Conservation (phyloP, 2,113 vertebrate genomes). For the Solea solea region DNA sequence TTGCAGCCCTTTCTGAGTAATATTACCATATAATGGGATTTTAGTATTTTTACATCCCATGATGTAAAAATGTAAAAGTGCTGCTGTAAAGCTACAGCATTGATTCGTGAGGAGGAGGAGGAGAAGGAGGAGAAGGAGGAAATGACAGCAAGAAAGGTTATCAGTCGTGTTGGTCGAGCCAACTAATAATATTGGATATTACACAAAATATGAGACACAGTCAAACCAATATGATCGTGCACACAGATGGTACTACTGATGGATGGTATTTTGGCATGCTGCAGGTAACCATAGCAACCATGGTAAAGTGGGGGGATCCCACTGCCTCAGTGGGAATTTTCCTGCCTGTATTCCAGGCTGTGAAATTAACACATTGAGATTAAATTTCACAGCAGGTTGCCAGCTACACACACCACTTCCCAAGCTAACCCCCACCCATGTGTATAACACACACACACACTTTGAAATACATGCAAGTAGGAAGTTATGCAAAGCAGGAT, state of each 20-base stretch:
- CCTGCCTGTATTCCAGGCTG: slow-evolving; percentile 53
- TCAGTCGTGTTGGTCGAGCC: too few relatives aligned
- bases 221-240: slow-evolving; percentile 30
- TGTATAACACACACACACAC: slow-evolving; percentile 22
- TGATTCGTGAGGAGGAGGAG: background rate
- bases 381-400: slow-evolving; percentile 65
- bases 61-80: background rate
- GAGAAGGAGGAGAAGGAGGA: background rate
- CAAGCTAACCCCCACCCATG: slow-evolving; percentile 28
- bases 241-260: slow-evolving; percentile 44
- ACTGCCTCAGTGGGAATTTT: slow-evolving; percentile 37
- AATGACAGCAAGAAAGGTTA: background rate
- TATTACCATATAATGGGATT: too few relatives aligned
- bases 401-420: slow-evolving; percentile 31
- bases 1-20: too few relatives aligned
- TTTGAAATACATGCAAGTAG: background rate
- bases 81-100: background rate
- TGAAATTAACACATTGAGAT: slow-evolving; percentile 67
- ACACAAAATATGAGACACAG: background rate
- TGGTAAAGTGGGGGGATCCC: slow-evolving; percentile 30
- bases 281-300: slow-evolving; percentile 57
- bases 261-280: slow-evolving; percentile 59
- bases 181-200: too few relatives aligned
- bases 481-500: slow-evolving; percentile 53
- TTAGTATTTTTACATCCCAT: too few relatives aligned